A percentile compares a stretch with the other conserved stretches of the same genome.
Conservation (phyloP, 2,797 vertebrate species). For the Salarias fasciatus region DNA sequence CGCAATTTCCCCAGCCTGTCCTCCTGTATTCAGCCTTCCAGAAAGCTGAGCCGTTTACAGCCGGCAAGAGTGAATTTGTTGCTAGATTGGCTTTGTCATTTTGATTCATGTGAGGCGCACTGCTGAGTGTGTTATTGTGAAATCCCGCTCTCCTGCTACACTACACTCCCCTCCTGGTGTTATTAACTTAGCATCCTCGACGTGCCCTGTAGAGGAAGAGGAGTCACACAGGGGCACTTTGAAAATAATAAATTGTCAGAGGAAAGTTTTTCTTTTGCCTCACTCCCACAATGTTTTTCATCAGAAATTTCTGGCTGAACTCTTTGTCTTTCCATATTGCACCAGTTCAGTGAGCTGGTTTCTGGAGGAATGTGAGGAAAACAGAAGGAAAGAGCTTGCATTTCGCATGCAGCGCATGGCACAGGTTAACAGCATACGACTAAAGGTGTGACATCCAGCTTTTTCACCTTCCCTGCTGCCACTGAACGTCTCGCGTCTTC, state of each 20-base stretch:
- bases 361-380: conserved; percentile 24
- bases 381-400: conserved; percentile 11
- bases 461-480: conserved; percentile 23
- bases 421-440: conserved; percentile 10
- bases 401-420: conserved; percentile 22
- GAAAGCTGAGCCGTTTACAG: conserved; percentile 52
- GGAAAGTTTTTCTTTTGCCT: conserved; percentile 26
- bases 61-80: conserved; percentile 60
- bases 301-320: conserved; percentile 52
- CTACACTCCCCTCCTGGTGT: conserved; percentile 34
- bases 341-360: conserved; percentile 28
- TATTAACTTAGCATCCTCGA: conserved; percentile 68
- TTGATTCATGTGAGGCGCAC: conserved; percentile 68
- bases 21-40: conserved; percentile 44
- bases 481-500: conserved; percentile 18
- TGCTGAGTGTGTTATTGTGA: conserved; percentile 59
- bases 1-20: conserved; percentile 25
- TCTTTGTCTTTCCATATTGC: conserved; percentile 32
- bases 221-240: conserved; percentile 20
- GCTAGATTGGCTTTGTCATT: conserved; percentile 73
- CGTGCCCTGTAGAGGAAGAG: conserved; percentile 50
- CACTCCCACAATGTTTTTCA: conserved; percentile 12
- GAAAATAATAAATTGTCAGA: conserved; percentile 40
- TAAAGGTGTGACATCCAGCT: conserved; percentile 23
- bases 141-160: conserved; percentile 32